A percentile compares a stretch with the other conserved stretches of the same genome.
Conservation (phyloP, 1,140 invertebrate genomes). For the Lepidostoma basale region DNA sequence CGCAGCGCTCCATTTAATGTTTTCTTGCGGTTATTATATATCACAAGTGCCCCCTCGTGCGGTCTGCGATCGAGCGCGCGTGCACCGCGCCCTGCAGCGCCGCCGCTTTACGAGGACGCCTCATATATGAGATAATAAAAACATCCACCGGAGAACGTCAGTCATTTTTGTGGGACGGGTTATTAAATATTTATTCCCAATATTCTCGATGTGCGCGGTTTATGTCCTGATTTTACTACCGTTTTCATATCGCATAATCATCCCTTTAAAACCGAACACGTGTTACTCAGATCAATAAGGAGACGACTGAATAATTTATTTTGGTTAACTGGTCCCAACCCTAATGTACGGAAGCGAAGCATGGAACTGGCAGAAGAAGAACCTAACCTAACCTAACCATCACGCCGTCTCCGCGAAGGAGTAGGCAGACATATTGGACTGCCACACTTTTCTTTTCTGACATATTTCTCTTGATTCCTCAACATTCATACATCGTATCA, state of each 20-base stretch:
- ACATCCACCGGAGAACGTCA: not conserved
- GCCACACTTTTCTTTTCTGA: no score
- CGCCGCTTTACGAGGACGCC: not conserved
- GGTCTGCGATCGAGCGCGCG: not conserved
- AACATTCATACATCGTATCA: no score
- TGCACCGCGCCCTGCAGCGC: not conserved
- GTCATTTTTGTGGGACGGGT: not conserved
- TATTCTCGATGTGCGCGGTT: constrained; percentile 5
- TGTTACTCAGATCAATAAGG: not conserved
- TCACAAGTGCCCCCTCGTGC: not conserved
- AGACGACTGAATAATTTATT: no score
- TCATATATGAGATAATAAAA: constrained; percentile 12
- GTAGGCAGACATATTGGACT: no score
- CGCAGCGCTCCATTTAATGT: constrained; percentile 1
- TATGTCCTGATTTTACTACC: not conserved
- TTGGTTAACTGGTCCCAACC: no score
- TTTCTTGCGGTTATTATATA: constrained; percentile 18
- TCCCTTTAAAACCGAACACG: not conserved
- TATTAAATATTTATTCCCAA: not conserved
- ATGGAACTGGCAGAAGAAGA: no score
- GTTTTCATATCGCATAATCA: not conserved
- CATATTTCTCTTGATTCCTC: no score
- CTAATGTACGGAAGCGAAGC: no score
- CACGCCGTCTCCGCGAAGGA: no score
- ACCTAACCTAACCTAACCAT: no score